phyloP scores from a whole-genome alignment of 2,113 vertebrate genomes.

The Elaphurus davidianus region DNA sequence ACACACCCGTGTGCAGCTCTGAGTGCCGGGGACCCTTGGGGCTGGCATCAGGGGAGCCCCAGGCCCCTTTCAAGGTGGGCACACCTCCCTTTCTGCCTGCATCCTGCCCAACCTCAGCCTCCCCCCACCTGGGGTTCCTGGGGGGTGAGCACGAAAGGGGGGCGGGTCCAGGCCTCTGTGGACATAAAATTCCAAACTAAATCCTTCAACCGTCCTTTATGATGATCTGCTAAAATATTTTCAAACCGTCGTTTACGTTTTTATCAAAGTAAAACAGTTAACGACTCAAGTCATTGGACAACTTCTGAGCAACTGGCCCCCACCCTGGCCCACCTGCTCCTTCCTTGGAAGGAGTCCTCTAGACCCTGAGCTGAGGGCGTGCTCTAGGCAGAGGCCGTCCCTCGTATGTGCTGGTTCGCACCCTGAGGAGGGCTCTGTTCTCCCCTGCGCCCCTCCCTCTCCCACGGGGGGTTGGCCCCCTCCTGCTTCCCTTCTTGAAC shows the following conservation, averaged over 20 bases:
- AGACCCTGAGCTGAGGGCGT: not conserved
- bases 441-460: fast-evolving
- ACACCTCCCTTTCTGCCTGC: not conserved
- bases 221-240: not conserved
- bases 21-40: not conserved
- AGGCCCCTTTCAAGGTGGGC: not conserved
- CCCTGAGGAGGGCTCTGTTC: fast-evolving
- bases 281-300: not conserved
- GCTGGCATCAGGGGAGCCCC: fast-evolving
- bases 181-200: not conserved
- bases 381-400: too few species aligned
- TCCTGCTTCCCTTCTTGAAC: not conserved
- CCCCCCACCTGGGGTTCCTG: not conserved
- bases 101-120: not conserved
- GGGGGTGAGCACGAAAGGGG: not conserved
- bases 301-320: not conserved
- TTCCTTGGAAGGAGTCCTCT: not conserved
- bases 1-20: not conserved
- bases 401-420: fast-evolving
- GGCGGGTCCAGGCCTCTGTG: fast-evolving
- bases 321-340: not conserved
- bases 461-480: not conserved
- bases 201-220: not conserved
- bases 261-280: not conserved
- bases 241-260: not conserved